Evolutionary conservation across 64 coral and sea anemone species (phyloP).

Genomic region (Porites australiensis): DNA sequence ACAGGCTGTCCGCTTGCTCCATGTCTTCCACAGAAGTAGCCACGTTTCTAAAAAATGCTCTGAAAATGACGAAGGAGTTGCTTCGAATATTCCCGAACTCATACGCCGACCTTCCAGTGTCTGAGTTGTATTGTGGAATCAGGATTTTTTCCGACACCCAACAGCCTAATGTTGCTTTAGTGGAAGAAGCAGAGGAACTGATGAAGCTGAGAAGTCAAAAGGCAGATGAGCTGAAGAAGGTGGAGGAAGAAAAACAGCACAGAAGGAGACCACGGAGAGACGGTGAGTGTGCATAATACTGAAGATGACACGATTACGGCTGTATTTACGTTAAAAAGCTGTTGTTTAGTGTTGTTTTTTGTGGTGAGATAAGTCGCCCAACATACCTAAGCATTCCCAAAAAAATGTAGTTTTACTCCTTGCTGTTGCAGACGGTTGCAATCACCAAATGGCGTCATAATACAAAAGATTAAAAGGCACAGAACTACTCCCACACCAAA

Average conservation of each 20-base stretch:
- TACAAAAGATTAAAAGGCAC: too few relatives aligned
- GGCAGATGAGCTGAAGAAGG: conserved; percentile 53
- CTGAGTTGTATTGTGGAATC: conserved; percentile 1
- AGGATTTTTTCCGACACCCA: not conserved
- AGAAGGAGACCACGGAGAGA: conserved; percentile 16
- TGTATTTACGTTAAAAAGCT: too few relatives aligned
- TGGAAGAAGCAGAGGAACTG: conserved; percentile 19
- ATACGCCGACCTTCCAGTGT: conserved; percentile 23
- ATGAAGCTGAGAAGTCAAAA: conserved; percentile 30
- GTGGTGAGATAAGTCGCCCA: too few relatives aligned
- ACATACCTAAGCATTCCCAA: too few relatives aligned
- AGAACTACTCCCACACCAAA: too few relatives aligned
- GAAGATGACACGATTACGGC: too few relatives aligned
- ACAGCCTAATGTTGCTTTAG: not conserved
- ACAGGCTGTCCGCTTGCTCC: not conserved
- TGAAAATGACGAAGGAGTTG: conserved; percentile 44
- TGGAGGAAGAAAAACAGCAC: conserved; percentile 33
- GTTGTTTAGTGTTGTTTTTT: too few relatives aligned
- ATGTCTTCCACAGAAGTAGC: not conserved
- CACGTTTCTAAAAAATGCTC: not conserved
- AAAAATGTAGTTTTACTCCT: too few relatives aligned
- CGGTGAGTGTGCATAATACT: not conserved
- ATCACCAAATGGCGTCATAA: too few relatives aligned
- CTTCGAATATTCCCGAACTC: conserved; percentile 34
- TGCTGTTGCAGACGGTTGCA: too few relatives aligned